Base-by-base conservation (phyloP, 1,140 invertebrate genomes). In the Branchinecta lynchi region DNA sequence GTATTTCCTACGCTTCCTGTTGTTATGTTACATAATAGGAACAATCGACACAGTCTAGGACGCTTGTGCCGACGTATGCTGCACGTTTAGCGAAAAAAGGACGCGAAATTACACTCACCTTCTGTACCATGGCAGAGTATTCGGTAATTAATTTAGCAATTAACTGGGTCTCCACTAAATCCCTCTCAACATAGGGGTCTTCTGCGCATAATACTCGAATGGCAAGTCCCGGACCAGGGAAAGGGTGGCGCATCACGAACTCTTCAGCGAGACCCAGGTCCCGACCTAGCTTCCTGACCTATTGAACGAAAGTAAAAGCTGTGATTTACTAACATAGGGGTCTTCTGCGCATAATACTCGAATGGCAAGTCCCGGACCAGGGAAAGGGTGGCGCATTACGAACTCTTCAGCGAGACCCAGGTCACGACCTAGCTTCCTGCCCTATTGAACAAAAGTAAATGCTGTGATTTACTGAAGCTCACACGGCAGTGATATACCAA, bases 331-430 rank as follows among this genome's bases (percentile, higher is more conserved):
- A 79, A 93, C 90, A 77, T 86, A 97, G n/a, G 96, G 89, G 78
- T 98, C 92, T 70, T 95, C 90, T 46, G 93, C 92, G 81, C 96
- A 99, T 32, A 99, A 81, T 66, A 99, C 89, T 72, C 97, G 84
- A 74, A 98, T 95, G 20, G 96, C 93, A 66, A 98, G 81, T 20
- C 96, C 96, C 15, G 90, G 89, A 60, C 93, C 96, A 66, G 96
- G 96, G 79, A 98, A 99, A 20, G 97, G 97, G 81, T 99, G 97
- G 70, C 96, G 84, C 77, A 93, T 86, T 45, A 99, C 90, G 71
- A 99, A 78, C 71, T 89, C 85, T 12, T 83, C 76, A 8, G 93
- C 90, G 65, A 99, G 82, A 0, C 93, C 94, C 69, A 99, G 82
- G 78, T 96, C 91, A 76, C 85, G 81, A 66, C 96, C 97, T 68